These are phyloP conservation scores for Turritopsis dohrnii DNA, from an alignment of 30 jellyfish, hydroid and myxozoan genomes.

Conservation along the genomic window DNA sequence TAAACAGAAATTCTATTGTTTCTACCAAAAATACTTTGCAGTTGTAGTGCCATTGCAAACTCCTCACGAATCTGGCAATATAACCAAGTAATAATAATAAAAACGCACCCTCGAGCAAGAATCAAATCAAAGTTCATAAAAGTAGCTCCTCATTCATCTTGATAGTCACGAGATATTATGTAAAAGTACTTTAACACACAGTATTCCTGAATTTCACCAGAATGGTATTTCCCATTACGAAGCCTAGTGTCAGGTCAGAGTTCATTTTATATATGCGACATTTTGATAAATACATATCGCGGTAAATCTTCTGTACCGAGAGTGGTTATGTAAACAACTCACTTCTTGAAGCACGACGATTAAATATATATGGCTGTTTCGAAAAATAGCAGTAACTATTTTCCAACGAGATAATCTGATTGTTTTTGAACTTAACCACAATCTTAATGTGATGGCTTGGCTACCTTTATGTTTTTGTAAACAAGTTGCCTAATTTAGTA, in stretches of 20 bases:
- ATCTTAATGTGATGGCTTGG: neutral
- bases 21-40: no score
- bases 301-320: neutral
- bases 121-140: no score
- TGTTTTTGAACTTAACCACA: neutral
- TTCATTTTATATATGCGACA: neutral
- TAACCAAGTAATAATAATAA: no score
- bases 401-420: neutral
- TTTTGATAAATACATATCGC: neutral
- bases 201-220: no score
- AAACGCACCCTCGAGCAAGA: no score
- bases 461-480: neutral
- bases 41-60: no score
- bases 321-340: neutral
- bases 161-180: no score
- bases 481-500: neutral
- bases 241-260: neutral
- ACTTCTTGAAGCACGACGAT: neutral
- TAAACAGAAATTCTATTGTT: no score
- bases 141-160: no score
- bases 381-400: neutral
- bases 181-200: no score
- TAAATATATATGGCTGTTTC: neutral
- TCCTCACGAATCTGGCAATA: no score
- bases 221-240: neutral